Evolutionary conservation across 2,888 invertebrate species (phyloP), one percentile per base, ranked within the genome.

Genomic region (Habrosyne pyritoides): DNA sequence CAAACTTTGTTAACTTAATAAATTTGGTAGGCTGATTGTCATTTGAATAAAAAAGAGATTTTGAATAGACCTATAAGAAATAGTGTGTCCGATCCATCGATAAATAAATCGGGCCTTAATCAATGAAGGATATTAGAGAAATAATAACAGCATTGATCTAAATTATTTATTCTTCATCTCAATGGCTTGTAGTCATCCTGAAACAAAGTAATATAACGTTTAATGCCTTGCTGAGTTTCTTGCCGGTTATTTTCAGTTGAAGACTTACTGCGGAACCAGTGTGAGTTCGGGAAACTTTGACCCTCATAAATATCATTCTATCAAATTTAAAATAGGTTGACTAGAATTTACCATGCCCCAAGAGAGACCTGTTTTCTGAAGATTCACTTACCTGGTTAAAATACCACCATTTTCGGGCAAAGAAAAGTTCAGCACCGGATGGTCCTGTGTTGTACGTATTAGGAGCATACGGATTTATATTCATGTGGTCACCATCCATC

Each of bases 351-450:
- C n/a, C n/a, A n/a, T n/a, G n/a, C n/a, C n/a, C n/a, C n/a, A n/a
- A n/a, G 14, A 52, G 33, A 47, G 52, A 12, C 47, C 36, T 47
- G 33, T 46, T 30, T 21, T 33, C 6, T 50, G 21, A 47, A 7
- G 28, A 30, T 22, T 33, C 28, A 26, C 55, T 53, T 65, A 90
- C 91, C 84, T 91, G 91, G 60, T 91, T 89, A 54, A 73, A 91
- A 54, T 91, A 91, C 91, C 91, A 91, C 91, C 91, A 91, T 63
- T 91, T 91, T 60, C 91, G 78, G 0, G 81, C 83, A 60, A 83
- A 86, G 62, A 91, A 87, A 0, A 91, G 57, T 0, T 84, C 78
- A 0, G 75, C 67, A 0, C 83, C 89, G 10, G 71, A 62, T 0
- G 89, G 86, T 1, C 83, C 87, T 5, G 63, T 21, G 1, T 42